A percentile compares a stretch with the other conserved stretches of the same genome.
Evolutionary conservation across 2,113 vertebrate genomes (phyloP).

Genomic region (Pteronura brasiliensis): DNA sequence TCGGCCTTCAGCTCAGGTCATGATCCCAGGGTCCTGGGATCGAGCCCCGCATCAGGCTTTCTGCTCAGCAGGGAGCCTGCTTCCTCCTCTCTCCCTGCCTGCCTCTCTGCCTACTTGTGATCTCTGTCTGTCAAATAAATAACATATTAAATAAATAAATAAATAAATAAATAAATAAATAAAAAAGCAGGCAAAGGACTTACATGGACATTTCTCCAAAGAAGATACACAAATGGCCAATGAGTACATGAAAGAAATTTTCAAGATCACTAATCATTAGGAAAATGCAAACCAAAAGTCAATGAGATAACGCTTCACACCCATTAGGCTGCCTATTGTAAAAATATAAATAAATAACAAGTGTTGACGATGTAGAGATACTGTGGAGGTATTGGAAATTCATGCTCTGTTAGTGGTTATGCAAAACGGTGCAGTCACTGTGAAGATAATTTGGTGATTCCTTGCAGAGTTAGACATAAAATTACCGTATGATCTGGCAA

Average conservation of each 20-base stretch:
- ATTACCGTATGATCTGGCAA: background rate
- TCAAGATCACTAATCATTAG: background rate
- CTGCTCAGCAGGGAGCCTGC: too few species aligned
- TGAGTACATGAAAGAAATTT: background rate
- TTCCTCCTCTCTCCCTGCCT: too few species aligned
- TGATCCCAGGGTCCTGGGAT: too few species aligned
- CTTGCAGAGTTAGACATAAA: background rate
- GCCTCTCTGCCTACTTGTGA: too few species aligned
- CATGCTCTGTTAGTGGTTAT: background rate
- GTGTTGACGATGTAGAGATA: background rate
- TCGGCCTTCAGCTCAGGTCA: too few species aligned
- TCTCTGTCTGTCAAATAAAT: too few species aligned
- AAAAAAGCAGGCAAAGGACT: background rate
- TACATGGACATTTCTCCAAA: background rate
- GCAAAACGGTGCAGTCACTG: background rate
- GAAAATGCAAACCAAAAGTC: slow-evolving; percentile 19
- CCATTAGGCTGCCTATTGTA: background rate
- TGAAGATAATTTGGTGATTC: background rate
- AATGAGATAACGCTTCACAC: background rate
- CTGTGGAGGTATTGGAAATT: background rate
- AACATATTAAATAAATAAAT: too few species aligned
- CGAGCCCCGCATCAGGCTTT: too few species aligned
- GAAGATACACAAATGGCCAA: background rate
- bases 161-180: too few species aligned
- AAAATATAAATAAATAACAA: background rate